Base-by-base conservation (phyloP, 2,888 invertebrate genomes). In the Diaphora mendica region DNA sequence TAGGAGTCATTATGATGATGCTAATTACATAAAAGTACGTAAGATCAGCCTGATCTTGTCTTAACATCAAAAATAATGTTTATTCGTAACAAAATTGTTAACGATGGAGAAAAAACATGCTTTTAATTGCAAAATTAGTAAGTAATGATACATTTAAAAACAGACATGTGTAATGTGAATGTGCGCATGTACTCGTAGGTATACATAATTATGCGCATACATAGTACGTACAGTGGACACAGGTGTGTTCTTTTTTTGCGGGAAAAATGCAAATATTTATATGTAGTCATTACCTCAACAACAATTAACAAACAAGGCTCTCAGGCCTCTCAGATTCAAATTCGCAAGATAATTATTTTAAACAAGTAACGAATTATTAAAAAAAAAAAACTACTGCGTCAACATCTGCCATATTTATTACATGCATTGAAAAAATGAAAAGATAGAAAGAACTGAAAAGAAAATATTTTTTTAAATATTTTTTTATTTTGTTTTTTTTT, bases 201-300 rank as follows among this genome's bases (percentile, higher is more conserved):
- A 17, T 26, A 26, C 7, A 30, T 30, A 30, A 30, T 17, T 62
- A 30, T 62, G 62, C 17, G 62, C 62, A 17, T 62, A 59, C 15
- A 59, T 59, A 15, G 59, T 13, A 5, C 3, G 4, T 59, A 55
- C n/a, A 1, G 59, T 59, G 15, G n/a, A 26, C 3, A 26, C 59
- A 59, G 26, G 59, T 59, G 26, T 59, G 26, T 55, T n/a, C 11
- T 55, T n/a, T n/a, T n/a, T n/a, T n/a, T n/a, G n/a, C n/a, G n/a
- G n/a, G n/a, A n/a, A n/a, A 55, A 55, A 55, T 59, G 13, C n/a
- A 26, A 33, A 68, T 55, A 51, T 44, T 68, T 51, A 51, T 51
- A 51, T 8, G 20, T 9, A 51, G 23, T 51, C 51, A 48, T 51
- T 51, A 51, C 51, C 51, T 23, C 23, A 23, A 51, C 51, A 51